phyloP scores from a whole-genome alignment of 2,797 vertebrate species.

The Lutjanus campechanus region DNA sequence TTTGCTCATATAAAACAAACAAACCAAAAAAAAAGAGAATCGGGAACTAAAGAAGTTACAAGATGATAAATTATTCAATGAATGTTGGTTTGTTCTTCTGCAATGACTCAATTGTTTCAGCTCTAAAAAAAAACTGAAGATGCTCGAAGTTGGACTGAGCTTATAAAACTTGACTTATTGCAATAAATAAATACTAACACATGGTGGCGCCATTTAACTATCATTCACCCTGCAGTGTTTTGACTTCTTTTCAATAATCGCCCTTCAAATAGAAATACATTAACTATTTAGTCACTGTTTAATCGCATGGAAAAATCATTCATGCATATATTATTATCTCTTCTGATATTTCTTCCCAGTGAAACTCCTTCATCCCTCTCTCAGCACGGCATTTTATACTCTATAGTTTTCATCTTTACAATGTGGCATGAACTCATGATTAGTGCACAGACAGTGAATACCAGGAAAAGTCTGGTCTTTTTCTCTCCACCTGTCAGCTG shows the following conservation, averaged over 20 bases:
- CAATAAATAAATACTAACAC: slow-evolving; percentile 52
- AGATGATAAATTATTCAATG: no score
- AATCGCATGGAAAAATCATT: not conserved
- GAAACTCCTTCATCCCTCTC: not conserved
- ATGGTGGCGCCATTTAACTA: slow-evolving; percentile 56
- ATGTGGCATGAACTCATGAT: slow-evolving; percentile 26
- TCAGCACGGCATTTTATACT: not conserved
- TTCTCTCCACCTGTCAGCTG: slow-evolving; percentile 74
- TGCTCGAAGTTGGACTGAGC: not conserved
- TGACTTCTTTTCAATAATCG: not conserved
- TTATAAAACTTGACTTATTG: not conserved
- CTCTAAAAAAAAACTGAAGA: not conserved
- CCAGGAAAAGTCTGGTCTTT: slow-evolving; percentile 55
- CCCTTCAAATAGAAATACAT: not conserved
- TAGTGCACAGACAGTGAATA: slow-evolving; percentile 33
- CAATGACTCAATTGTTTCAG: not conserved
- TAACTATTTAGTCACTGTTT: not conserved
- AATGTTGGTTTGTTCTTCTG: not conserved
- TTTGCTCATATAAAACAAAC: not conserved
- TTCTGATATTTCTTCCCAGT: not conserved
- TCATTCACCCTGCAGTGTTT: not conserved
- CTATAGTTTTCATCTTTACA: not conserved
- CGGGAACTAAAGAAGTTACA: not conserved
- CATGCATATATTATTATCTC: not conserved
- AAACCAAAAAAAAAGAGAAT: not conserved